Conservation (phyloP, 2,113 vertebrate species). For the Balaenoptera acutorostrata region DNA sequence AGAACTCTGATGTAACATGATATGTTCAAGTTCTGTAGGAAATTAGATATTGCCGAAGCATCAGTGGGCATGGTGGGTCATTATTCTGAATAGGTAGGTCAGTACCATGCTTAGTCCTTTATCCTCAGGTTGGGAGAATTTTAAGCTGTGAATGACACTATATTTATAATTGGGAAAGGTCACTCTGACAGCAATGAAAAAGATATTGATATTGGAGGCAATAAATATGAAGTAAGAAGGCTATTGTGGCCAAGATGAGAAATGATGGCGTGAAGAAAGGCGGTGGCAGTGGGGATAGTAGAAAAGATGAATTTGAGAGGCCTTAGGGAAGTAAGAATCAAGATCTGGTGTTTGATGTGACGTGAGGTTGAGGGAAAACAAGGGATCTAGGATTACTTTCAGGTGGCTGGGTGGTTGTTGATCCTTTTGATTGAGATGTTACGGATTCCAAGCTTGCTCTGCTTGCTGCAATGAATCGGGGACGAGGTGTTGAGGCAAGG, state of each 20-base stretch:
- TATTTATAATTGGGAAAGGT: background rate
- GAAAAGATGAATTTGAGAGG: background rate
- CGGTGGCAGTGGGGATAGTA: background rate
- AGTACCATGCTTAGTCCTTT: background rate
- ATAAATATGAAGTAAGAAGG: background rate
- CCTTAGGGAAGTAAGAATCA: background rate
- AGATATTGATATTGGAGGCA: background rate
- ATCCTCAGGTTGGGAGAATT: background rate
- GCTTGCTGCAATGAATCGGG: too few relatives aligned
- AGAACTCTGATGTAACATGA: background rate
- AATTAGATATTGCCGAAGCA: background rate
- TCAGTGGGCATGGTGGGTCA: background rate
- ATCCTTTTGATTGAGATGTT: background rate
- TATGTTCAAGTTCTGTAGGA: background rate
- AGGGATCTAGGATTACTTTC: background rate
- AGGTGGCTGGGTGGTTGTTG: background rate
- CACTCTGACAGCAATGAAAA: background rate
- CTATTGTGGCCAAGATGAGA: background rate
- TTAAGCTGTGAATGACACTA: background rate
- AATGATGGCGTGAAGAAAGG: background rate
- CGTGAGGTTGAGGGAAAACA: background rate
- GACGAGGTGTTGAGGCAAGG: too few relatives aligned
- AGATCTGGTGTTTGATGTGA: background rate
- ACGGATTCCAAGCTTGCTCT: too few relatives aligned
- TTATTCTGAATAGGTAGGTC: background rate